Base-by-base conservation (phyloP, 2,888 invertebrate species). In the Icerya purchasi region DNA sequence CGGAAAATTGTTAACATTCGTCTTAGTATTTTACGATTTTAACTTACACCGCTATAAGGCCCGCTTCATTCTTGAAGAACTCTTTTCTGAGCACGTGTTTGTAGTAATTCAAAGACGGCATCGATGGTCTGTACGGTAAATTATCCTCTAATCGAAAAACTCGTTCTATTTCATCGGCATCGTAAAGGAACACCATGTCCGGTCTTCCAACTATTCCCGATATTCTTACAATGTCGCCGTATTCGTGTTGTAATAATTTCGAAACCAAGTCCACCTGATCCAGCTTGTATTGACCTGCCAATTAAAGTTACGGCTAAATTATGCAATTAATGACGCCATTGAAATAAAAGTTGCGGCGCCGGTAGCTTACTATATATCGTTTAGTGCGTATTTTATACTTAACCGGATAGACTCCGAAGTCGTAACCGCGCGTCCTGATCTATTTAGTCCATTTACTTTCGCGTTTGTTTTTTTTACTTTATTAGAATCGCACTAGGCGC, bases 41-140 rank as follows among this genome's bases (percentile, higher is more conserved):
- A 59, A 74, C 81, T 78, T 72, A 84, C 84, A 83, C 82, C 2
- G 82, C 83, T 64, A 84, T 83, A 3, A 84, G 80, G 54, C 84
- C 84, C 0, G 80, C 80, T 57, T 78, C 74, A 62, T 78, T 77
- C 0, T 77, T 78, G 66, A 84, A 84, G 68, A 82, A 82, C 56
- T 83, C 79, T 69, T 78, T 81, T 63, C 81, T 72, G 54, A 83
- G 69, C 0, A 77, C 78, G 66, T 83, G 82, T 65, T 84, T 84
- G 71, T 83, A 84, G 66, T 82, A 82, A 68, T 83, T 79, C 54
- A 84, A 70, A 0, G 83, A 83, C 0, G 84, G 83, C 84, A 84
- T 84, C 0, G 83, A 82, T 0, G 84, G 84, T 60, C 84, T 76
- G 64, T 79, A 78, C 0, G 84, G 84, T 67, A 81, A 75, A 1